These are phyloP conservation scores for Penaeus japonicus DNA, from an alignment of 1,140 invertebrate genomes.

Conservation along the genomic window DNA sequence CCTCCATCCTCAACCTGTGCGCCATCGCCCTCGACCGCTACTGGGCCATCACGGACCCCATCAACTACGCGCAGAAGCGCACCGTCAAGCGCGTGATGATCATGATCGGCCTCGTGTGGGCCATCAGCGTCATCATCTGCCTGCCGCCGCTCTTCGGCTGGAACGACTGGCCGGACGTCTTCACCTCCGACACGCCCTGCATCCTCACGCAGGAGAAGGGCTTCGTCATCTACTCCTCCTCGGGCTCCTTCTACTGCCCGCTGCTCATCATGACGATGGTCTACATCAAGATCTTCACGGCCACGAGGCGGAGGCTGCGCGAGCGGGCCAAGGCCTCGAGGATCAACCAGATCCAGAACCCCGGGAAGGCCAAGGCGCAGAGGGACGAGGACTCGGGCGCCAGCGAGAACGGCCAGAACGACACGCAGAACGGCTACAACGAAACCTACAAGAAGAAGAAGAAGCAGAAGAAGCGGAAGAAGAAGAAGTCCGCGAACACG, in stretches of 20 bases:
- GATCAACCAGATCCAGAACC: constrained; percentile 20
- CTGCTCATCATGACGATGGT: constrained; percentile 93
- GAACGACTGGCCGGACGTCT: constrained; percentile 94
- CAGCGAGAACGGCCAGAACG: constrained; percentile 52
- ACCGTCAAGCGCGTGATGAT: constrained; percentile 87
- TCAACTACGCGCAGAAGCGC: constrained; percentile 95
- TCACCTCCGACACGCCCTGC: constrained; percentile 76
- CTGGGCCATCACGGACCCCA: constrained; percentile 97
- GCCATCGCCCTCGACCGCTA: constrained; percentile 95
- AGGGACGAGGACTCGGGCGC: constrained; percentile 35
- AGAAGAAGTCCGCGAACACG: constrained; percentile 29
- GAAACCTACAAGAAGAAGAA: constrained; percentile 37
- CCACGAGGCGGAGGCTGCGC: constrained; percentile 80
- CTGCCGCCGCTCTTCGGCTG: constrained; percentile 95
- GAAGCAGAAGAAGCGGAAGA: constrained; percentile 43
- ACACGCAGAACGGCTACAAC: constrained; percentile 17
- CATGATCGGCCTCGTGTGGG: constrained; percentile 92
- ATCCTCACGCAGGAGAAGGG: constrained; percentile 83
- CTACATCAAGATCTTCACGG: constrained; percentile 92
- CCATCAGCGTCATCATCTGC: constrained; percentile 80
- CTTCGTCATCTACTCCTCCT: constrained; percentile 92
- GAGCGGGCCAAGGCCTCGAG: constrained; percentile 70
- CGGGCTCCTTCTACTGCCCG: constrained; percentile 96
- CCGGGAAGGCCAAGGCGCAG: not conserved
- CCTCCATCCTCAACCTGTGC: constrained; percentile 95